Conservation (phyloP, 2,888 invertebrate genomes). For the Nomada fucata region DNA sequence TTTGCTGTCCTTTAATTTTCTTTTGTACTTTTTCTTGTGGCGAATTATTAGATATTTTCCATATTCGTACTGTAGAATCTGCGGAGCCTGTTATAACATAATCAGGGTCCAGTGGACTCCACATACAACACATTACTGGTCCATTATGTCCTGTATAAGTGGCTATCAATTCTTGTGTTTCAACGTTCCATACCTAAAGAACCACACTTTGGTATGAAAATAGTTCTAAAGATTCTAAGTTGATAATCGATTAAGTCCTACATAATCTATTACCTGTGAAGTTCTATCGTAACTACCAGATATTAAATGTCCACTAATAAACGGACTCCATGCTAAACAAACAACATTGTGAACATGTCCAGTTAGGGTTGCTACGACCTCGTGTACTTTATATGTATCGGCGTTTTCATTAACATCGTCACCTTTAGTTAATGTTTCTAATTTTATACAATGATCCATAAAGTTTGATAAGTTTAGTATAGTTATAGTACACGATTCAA, state of each 20-base stretch:
- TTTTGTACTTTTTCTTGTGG: conserved; percentile 78
- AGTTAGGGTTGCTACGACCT: conserved; percentile 81
- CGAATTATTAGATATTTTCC: conserved; percentile 84
- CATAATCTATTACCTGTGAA: conserved; percentile 86
- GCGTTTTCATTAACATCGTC: conserved; percentile 10
- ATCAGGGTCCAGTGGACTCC: conserved; percentile 88
- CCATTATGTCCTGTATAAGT: conserved; percentile 87
- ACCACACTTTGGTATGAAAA: conserved; percentile 8
- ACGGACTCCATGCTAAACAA: conserved; percentile 89
- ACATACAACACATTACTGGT: conserved; percentile 86
- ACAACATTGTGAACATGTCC: conserved; percentile 87
- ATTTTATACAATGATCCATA: conserved; percentile 41
- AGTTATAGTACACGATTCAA: conserved; percentile 85
- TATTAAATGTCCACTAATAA: conserved; percentile 87
- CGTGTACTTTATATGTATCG: conserved; percentile 61
- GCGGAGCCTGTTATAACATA: conserved; percentile 88
- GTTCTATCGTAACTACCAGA: conserved; percentile 90
- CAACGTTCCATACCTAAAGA: conserved; percentile 88
- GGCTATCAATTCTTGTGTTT: conserved; percentile 85
- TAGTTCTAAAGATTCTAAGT: neutral
- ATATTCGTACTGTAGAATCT: conserved; percentile 88
- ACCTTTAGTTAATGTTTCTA: conserved; percentile 20
- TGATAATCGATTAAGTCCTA: neutral
- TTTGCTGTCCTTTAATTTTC: conserved; percentile 69
- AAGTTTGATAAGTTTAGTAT: conserved; percentile 84